Conservation (phyloP, 1,140 invertebrate species). For the Lanistes nyassanus region DNA sequence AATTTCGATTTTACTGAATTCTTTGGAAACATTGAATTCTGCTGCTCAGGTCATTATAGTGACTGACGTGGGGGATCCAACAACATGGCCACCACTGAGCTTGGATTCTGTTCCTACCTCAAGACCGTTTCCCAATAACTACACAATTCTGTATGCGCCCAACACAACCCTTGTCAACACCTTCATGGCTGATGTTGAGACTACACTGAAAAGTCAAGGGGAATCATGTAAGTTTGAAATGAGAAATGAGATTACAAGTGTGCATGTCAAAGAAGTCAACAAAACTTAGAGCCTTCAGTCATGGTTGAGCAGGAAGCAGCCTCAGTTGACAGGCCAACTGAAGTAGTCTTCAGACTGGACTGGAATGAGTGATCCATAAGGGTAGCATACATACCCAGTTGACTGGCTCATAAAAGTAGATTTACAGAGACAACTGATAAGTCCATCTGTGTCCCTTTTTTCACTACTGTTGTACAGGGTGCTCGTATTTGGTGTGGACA, state of each 20-base stretch:
- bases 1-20: too few species aligned
- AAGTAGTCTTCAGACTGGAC: too few species aligned
- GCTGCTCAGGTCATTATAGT: conserved; percentile 17
- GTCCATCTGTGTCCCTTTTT: too few species aligned
- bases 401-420: too few species aligned
- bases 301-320: background rate
- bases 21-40: background rate
- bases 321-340: too few species aligned
- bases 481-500: too few species aligned
- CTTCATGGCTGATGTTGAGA: conserved; percentile 20
- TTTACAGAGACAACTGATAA: too few species aligned
- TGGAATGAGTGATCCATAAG: too few species aligned
- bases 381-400: too few species aligned
- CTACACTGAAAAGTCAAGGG: background rate
- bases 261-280: background rate
- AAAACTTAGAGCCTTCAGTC: background rate
- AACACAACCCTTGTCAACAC: conserved; percentile 24
- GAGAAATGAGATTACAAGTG: too few species aligned
- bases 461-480: too few species aligned
- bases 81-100: conserved; percentile 16
- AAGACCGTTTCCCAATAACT: background rate
- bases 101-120: background rate
- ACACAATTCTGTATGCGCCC: conserved; percentile 25
- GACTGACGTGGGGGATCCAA: conserved; percentile 26
- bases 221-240: too few species aligned